These are phyloP conservation scores for Hoplias malabaricus DNA, from an alignment of 2,113 vertebrate genomes.

Conservation along the genomic window DNA sequence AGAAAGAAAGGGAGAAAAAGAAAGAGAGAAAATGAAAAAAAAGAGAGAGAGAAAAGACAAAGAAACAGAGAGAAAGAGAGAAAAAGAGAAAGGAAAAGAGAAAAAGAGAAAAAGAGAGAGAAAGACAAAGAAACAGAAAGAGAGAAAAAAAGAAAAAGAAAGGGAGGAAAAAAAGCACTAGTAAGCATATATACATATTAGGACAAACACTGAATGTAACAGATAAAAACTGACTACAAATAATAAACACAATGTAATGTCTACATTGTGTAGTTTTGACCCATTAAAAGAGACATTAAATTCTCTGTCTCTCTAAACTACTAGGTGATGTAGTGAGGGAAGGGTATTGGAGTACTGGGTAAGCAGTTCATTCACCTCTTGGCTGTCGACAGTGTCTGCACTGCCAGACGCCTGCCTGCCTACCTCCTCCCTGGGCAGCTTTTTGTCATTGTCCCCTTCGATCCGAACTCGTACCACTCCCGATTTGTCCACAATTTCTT, in stretches of 20 bases:
- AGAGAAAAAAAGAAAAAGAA: slow-evolving; percentile 29
- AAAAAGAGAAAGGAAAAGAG: neutral
- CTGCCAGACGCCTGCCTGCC: slow-evolving; percentile 68
- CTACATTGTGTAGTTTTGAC: neutral
- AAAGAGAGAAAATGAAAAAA: slow-evolving; percentile 15
- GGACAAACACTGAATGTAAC: neutral
- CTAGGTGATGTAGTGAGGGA: neutral
- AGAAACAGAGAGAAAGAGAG: slow-evolving; percentile 2
- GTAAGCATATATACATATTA: neutral
- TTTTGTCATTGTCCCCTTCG: slow-evolving; percentile 91
- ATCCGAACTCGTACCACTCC: slow-evolving; percentile 90
- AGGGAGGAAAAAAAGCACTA: neutral
- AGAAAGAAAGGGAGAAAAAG: neutral
- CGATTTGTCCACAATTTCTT: slow-evolving; percentile 93
- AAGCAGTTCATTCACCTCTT: slow-evolving; percentile 72
- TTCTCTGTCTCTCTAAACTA: neutral
- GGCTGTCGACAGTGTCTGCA: slow-evolving; percentile 66
- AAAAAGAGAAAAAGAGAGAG: neutral
- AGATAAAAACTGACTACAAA: too few species aligned
- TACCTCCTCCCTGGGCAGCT: slow-evolving; percentile 86
- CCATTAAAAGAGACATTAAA: neutral
- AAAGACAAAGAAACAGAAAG: slow-evolving; percentile 25
- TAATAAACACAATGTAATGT: neutral
- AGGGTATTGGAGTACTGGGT: slow-evolving; percentile 34
- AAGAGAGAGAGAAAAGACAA: neutral